Evolutionary conservation across 1,140 invertebrate species (phyloP), one percentile per base, ranked within the genome.

Genomic region (Tetranychus cinnabarinus): DNA sequence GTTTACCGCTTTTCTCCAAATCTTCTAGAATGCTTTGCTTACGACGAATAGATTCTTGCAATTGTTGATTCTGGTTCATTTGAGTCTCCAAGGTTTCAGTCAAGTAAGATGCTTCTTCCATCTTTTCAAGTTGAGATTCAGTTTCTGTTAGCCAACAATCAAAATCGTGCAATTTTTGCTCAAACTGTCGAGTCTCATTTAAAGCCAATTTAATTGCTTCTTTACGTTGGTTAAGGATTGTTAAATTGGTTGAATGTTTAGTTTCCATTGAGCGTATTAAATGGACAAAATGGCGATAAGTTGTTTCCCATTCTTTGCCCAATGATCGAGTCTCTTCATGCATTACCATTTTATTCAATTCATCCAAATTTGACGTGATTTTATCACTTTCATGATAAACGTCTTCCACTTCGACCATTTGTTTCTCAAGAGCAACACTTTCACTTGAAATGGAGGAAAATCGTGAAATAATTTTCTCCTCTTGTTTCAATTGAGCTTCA

Each of bases 1-100:
- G 3, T 97, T 77, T 66, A 96, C 91, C 70, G 98, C 95, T 70
- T 97, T 93, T 72, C 97, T 97, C 73, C 97, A 93, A 68, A 90
- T 96, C 77, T 95, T 96, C 74, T 96, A 97, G 70, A 97, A 96
- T 10, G 96, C 76, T 72, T 97, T 90, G 0, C 89, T 96, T 64
- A 90, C 91, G 72, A 92, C 91, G 73, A 93, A 73, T 95, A 96
- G 73, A 97, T 90, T 62, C 98, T 75, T 66, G 88, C 84, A 0
- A 95, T 74, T 89, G 97, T 93, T 0, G 83, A 83, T 74, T 97
- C 92, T 13, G 13, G n/a, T 13, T 33, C 50, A 52, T 52, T 52
- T 52, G 50, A 31, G n/a, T 52, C 6, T 52, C 50, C n/a, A 52
- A 31, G 8, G n/a, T 52, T 52, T 52, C 50, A 1, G 50, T 33